These are phyloP conservation scores for Pseudomugil tenellus DNA, from an alignment of 2,797 vertebrate species.

Conservation along the genomic window DNA sequence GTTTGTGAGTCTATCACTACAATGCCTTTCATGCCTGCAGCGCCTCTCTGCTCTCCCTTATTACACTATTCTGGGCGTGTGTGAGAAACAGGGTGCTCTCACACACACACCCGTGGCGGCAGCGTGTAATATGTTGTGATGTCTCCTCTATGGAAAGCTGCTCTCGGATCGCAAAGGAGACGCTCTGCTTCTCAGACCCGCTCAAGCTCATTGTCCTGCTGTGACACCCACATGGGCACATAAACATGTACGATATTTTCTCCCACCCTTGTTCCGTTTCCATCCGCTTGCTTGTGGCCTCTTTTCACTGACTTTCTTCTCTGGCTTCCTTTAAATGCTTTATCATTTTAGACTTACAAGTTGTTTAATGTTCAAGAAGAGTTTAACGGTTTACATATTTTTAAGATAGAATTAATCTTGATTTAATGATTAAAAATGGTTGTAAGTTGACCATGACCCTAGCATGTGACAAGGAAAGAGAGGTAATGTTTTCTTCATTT, in stretches of 20 bases:
- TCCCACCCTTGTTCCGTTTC: constrained; percentile 43
- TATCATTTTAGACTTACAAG: background rate
- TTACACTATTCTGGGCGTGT: constrained; percentile 45
- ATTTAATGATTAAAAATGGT: background rate
- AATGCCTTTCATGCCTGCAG: constrained; percentile 58
- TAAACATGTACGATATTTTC: constrained; percentile 25
- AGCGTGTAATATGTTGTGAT: constrained; percentile 80
- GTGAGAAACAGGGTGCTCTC: constrained; percentile 13
- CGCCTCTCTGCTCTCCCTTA: constrained; percentile 53
- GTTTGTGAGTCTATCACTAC: constrained; percentile 55
- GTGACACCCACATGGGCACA: constrained; percentile 29
- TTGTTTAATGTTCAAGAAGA: too few relatives aligned
- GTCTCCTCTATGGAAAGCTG: constrained; percentile 69
- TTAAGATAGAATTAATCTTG: background rate
- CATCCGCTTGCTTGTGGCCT: constrained; percentile 1
- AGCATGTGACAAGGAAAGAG: background rate
- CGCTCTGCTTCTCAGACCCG: constrained; percentile 62
- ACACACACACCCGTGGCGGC: constrained; percentile 36
- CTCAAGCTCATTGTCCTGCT: constrained; percentile 68
- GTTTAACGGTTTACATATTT: too few relatives aligned
- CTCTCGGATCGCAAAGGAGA: constrained; percentile 62
- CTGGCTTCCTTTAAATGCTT: constrained; percentile 13
- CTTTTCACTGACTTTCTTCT: constrained; percentile 7
- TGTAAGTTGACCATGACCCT: background rate
- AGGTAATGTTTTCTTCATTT: too few relatives aligned